Conservation (phyloP, 2,888 invertebrate genomes). For the Sericinus montela region DNA sequence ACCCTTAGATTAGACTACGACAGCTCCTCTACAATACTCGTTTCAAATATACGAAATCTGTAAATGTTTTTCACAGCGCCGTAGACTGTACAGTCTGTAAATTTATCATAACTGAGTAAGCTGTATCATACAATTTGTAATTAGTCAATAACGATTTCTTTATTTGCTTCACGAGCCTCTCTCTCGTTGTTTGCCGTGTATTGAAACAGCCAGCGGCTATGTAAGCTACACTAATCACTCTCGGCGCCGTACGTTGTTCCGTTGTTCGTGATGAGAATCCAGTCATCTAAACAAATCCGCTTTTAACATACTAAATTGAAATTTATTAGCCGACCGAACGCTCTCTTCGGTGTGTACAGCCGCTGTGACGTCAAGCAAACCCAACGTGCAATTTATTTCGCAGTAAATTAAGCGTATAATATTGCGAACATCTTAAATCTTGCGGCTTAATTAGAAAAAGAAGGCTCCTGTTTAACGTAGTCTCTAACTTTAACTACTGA, state of each 20-base stretch:
- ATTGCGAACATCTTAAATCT: constrained; percentile 15
- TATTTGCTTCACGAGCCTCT: too few species aligned
- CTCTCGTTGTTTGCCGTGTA: too few species aligned
- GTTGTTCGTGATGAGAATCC: constrained; percentile 6
- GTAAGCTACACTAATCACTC: not conserved
- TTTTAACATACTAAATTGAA: constrained; percentile 15
- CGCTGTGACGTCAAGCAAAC: constrained; percentile 2
- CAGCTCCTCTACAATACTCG: too few species aligned
- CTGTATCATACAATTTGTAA: too few species aligned
- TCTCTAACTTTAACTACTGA: not conserved
- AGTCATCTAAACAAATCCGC: constrained; percentile 16
- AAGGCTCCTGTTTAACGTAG: constrained; percentile 4
- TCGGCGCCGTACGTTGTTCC: constrained; percentile 3
- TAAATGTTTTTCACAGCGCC: too few species aligned
- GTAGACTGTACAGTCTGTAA: too few species aligned
- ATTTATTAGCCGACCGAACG: constrained; percentile 12
- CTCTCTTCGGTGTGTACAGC: constrained; percentile 4
- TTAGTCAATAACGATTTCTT: too few species aligned
- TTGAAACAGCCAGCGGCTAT: too few species aligned
- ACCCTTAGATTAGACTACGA: too few species aligned
- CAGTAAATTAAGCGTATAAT: constrained; percentile 18
- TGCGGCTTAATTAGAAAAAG: constrained; percentile 16
- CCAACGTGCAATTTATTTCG: constrained; percentile 13
- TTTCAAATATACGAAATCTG: too few species aligned
- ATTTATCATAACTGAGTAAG: too few species aligned